Base-by-base conservation (phyloP, 2,888 invertebrate species). In the Drosophila peninsularis region DNA sequence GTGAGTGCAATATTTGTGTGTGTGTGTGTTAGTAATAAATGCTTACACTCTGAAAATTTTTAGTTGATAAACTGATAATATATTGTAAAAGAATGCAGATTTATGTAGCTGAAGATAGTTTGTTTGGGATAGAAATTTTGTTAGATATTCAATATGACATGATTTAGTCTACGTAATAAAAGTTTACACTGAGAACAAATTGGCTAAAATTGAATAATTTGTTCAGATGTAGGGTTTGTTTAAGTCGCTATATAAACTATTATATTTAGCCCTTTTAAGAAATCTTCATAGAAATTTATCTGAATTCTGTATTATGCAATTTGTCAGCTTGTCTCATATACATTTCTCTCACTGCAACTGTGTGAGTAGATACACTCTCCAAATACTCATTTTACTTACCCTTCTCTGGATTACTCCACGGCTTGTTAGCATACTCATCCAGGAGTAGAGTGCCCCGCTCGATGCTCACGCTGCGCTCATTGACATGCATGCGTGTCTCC, bases 321-420 rank as follows among this genome's bases (percentile, higher is more conserved):
- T n/a, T n/a, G n/a, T n/a, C n/a, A n/a, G n/a, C n/a, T n/a, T n/a
- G n/a, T n/a, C n/a, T n/a, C n/a, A n/a, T n/a, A n/a, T n/a, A n/a
- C n/a, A n/a, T n/a, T 24, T 24, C 4, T 17, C 41, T 19, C 5
- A 19, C 11, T 11, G 11, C 19, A 41, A 19, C 19, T 19, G 11
- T 1, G 5, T 41, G n/a, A n/a, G n/a, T n/a, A n/a, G n/a, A n/a
- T n/a, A n/a, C n/a, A n/a, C n/a, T n/a, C n/a, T 3, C 2, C 17
- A 9, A 17, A 9, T 39, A 9, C 1, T 7, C 19, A 19, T 13
- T 1, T 10, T 10, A 68, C 91, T 93, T 91, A 96, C 96, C 96
- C 90, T 95, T 94, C 80, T 96, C 96, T 0, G 96, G 95, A 93
- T 97, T 97, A 39, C 93, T 93, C 97, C 97, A 98, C 0, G 97